Conservation (phyloP, 2,888 invertebrate genomes). For the Hyposoter dolosus region DNA sequence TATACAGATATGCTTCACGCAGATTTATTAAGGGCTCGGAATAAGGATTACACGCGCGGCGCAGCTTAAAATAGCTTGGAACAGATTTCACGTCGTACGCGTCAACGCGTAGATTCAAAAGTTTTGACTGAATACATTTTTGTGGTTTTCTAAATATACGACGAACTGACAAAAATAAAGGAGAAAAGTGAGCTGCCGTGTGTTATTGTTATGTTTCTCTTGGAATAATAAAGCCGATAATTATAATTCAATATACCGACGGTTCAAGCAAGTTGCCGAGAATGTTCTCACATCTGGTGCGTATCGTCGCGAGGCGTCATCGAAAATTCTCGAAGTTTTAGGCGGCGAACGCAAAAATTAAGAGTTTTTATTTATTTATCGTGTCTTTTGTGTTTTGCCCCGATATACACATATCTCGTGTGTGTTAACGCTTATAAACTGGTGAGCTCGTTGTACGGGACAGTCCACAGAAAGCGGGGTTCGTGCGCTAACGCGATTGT, state of each 20-base stretch:
- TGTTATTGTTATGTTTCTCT: not conserved
- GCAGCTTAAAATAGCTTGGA: not conserved
- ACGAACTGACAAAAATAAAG: not conserved
- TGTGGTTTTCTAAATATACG: not conserved
- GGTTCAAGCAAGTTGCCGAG: not conserved
- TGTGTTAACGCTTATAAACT: conserved; percentile 28
- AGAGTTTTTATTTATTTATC: not conserved
- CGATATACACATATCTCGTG: conserved; percentile 12
- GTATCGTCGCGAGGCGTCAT: not conserved
- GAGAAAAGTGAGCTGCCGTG: not conserved
- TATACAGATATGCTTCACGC: not conserved
- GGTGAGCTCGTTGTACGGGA: conserved; percentile 51
- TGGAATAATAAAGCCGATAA: not conserved
- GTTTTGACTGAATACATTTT: not conserved
- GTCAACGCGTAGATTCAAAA: not conserved
- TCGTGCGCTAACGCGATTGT: conserved; percentile 56
- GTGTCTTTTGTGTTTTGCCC: not conserved
- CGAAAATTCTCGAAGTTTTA: conserved; percentile 40
- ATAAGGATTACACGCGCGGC: not conserved
- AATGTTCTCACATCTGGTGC: not conserved
- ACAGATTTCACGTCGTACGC: not conserved
- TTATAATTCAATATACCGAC: not conserved
- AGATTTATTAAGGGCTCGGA: conserved; percentile 1
- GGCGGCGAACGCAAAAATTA: conserved; percentile 25
- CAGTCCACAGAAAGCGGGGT: conserved; percentile 49